A percentile compares a stretch with the other conserved stretches of the same genome.
These are phyloP conservation scores for Atrichornis clamosus DNA, from an alignment of 2,113 vertebrate species.

Conservation along the genomic window DNA sequence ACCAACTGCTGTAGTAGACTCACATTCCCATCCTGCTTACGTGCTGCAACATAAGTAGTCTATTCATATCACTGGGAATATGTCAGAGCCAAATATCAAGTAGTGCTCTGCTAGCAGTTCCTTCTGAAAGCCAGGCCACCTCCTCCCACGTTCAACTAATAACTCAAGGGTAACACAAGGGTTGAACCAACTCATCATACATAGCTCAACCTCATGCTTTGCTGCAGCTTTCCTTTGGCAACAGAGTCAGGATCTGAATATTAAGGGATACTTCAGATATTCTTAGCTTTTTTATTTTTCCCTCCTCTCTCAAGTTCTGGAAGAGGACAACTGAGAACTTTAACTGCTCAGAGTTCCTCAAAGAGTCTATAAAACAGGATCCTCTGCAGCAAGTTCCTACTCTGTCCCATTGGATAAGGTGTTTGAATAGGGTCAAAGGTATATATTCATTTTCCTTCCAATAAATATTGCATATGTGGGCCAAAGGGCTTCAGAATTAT, in stretches of 20 bases:
- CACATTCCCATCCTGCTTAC: slow-evolving; percentile 12
- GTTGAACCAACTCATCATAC: not conserved
- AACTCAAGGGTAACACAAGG: not conserved
- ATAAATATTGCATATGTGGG: not conserved
- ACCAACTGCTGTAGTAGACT: slow-evolving; percentile 23
- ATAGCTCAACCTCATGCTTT: not conserved
- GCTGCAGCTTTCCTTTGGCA: not conserved
- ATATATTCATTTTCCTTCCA: not conserved
- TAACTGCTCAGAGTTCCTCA: not conserved
- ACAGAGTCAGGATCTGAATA: not conserved
- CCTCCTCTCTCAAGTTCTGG: not conserved
- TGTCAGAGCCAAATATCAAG: not conserved
- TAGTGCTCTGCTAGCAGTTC: not conserved
- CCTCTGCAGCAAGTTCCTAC: not conserved
- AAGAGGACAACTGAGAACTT: not conserved
- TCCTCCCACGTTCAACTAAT: not conserved
- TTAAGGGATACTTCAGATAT: not conserved
- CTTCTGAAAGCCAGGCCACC: not conserved
- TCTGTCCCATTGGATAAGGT: not conserved
- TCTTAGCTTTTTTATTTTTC: not conserved
- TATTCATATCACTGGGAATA: slow-evolving; percentile 11
- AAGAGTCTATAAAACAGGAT: not conserved
- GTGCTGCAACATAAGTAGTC: not conserved
- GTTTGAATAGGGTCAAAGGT: not conserved
- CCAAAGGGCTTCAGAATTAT: not conserved